Conservation (phyloP, 2,888 invertebrate species). For the Nysson spinosus region DNA sequence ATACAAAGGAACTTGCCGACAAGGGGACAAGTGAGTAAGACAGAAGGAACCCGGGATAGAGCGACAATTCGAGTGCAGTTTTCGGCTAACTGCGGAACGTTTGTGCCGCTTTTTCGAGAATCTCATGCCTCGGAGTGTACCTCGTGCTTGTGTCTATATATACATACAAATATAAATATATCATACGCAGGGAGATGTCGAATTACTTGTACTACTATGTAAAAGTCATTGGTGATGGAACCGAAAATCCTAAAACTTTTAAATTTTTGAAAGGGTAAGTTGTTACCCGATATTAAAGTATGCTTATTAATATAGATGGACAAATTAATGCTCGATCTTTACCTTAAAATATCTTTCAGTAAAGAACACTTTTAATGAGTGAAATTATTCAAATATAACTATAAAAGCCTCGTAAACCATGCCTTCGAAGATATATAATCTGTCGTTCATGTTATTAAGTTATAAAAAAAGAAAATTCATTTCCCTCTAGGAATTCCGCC, state of each 20-base stretch:
- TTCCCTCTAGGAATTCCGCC: conserved; percentile 62
- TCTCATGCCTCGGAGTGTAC: conserved; percentile 18
- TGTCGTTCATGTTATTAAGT: too few species aligned
- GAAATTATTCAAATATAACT: too few species aligned
- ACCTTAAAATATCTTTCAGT: too few species aligned
- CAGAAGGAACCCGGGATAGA: conserved; percentile 37
- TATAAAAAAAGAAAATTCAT: conserved; percentile 16
- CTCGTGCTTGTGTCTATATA: conserved; percentile 24
- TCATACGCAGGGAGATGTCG: conserved; percentile 58
- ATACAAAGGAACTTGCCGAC: conserved; percentile 40
- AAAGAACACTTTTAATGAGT: too few species aligned
- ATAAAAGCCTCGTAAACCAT: too few species aligned
- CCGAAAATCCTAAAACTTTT: conserved; percentile 58
- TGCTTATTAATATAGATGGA: too few species aligned
- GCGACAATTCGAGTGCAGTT: conserved; percentile 56
- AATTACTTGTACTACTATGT: conserved; percentile 70
- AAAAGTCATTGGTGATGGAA: conserved; percentile 58
- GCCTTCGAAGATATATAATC: too few species aligned
- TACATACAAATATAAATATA: conserved; percentile 23
- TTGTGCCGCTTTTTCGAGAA: conserved; percentile 39
- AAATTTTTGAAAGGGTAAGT: conserved; percentile 70
- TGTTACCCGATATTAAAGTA: neutral
- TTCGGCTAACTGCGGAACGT: conserved; percentile 41
- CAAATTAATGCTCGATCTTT: too few species aligned
- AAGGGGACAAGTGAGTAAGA: conserved; percentile 29